A percentile compares a stretch with the other conserved stretches of the same genome.
These are phyloP conservation scores for Rhipidura dahli DNA, from an alignment of 2,113 vertebrate genomes.

Conservation along the genomic window DNA sequence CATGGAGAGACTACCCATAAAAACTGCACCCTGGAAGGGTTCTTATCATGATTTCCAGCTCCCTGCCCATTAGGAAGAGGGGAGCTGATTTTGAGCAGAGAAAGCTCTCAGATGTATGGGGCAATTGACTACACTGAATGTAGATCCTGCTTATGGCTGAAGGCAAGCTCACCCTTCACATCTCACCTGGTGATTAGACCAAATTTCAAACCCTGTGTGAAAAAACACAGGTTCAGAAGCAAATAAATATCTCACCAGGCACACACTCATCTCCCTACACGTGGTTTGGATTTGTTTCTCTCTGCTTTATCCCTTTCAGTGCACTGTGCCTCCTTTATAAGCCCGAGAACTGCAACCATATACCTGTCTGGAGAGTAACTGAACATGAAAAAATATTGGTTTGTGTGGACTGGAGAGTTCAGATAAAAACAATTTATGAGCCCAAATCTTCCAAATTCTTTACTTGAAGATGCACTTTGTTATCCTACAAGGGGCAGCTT, in stretches of 20 bases:
- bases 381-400: constrained; percentile 67
- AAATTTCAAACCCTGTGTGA: neutral
- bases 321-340: constrained; percentile 10
- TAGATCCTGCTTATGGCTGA: neutral
- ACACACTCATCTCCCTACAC: neutral
- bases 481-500: constrained; percentile 39
- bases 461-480: constrained; percentile 57
- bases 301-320: constrained; percentile 3
- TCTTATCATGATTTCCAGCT: constrained; percentile 33
- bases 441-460: constrained; percentile 63
- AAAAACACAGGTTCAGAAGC: neutral
- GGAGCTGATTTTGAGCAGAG: constrained; percentile 1
- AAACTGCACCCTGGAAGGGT: neutral
- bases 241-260: constrained; percentile 28
- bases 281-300: constrained; percentile 38
- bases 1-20: neutral
- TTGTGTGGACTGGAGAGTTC: constrained; percentile 51
- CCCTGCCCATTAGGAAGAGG: neutral
- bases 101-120: neutral
- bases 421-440: constrained; percentile 68
- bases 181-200: neutral
- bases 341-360: constrained; percentile 42
- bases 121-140: neutral
- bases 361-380: constrained; percentile 59
- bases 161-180: neutral